These are phyloP conservation scores for Heteromormyrus szaboi DNA, from an alignment of 2,797 vertebrate species.

Conservation along the genomic window DNA sequence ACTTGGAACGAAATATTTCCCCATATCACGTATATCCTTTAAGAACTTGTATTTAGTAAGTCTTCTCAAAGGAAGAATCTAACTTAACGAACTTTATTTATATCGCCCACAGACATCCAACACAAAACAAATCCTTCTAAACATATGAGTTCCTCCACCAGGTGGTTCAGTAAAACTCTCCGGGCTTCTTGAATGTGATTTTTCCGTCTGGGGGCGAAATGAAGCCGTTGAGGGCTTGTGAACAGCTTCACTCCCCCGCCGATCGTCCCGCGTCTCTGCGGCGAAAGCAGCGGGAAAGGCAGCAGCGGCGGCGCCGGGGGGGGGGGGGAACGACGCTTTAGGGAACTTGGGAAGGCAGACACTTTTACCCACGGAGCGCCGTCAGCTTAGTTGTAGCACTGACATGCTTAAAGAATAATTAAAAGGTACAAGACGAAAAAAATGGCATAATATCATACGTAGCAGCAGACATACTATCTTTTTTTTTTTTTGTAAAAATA, in stretches of 20 bases:
- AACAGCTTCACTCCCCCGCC: conserved; percentile 63
- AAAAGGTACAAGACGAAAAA: not conserved
- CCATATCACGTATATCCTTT: not conserved
- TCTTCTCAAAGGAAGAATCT: not conserved
- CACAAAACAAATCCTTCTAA: not conserved
- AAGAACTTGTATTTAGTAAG: not conserved
- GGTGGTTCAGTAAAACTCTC: not conserved
- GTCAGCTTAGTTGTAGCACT: not conserved
- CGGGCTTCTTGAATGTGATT: not conserved
- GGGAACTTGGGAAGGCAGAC: not conserved
- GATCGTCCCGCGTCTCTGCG: conserved; percentile 63
- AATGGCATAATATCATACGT: not conserved
- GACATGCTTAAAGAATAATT: not conserved
- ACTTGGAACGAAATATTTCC: not conserved
- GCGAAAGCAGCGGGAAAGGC: conserved; percentile 59
- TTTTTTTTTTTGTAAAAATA: not conserved
- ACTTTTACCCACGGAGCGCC: not conserved
- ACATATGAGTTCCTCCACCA: not conserved
- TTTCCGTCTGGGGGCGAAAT: conserved; percentile 1
- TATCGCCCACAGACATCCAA: not conserved
- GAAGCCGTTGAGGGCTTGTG: conserved; percentile 29
- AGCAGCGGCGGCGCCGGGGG: conserved; percentile 60
- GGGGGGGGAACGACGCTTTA: conserved; percentile 25
- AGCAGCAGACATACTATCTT: not conserved
- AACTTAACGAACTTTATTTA: not conserved